A percentile compares a stretch with the other conserved stretches of the same genome.
These are phyloP conservation scores for Gallinago paraguaiae DNA, from an alignment of 2,113 vertebrate species.

Conservation along the genomic window DNA sequence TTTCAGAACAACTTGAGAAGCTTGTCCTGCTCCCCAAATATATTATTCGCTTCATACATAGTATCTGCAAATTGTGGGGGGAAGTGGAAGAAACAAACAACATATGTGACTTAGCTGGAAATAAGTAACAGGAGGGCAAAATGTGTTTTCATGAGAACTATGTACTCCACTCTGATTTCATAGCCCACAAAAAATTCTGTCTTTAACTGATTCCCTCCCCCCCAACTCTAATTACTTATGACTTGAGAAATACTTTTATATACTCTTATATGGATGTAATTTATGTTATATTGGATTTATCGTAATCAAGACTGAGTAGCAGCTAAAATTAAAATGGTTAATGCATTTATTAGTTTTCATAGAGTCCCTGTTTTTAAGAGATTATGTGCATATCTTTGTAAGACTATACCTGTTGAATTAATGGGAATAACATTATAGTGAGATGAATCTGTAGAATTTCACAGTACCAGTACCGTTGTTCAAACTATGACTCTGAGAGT, in stretches of 20 bases:
- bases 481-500: neutral
- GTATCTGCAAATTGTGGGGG: neutral
- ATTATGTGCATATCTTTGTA: neutral
- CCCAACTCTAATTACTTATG: neutral
- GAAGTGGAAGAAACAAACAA: neutral
- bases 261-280: neutral
- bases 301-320: neutral
- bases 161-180: neutral
- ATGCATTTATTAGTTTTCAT: neutral
- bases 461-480: neutral
- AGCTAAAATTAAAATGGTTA: neutral
- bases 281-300: neutral
- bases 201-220: no score
- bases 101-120: neutral
- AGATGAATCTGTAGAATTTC: neutral
- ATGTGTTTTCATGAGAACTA: neutral
- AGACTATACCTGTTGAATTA: neutral
- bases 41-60: neutral
- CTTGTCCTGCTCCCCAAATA: neutral
- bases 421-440: neutral
- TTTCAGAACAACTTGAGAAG: neutral
- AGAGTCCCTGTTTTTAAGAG: neutral
- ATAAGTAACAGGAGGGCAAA: neutral
- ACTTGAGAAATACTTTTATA: neutral
- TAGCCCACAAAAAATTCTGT: neutral